Conservation (phyloP, 2,113 vertebrate species). For the Oreochromis tanganicae region DNA sequence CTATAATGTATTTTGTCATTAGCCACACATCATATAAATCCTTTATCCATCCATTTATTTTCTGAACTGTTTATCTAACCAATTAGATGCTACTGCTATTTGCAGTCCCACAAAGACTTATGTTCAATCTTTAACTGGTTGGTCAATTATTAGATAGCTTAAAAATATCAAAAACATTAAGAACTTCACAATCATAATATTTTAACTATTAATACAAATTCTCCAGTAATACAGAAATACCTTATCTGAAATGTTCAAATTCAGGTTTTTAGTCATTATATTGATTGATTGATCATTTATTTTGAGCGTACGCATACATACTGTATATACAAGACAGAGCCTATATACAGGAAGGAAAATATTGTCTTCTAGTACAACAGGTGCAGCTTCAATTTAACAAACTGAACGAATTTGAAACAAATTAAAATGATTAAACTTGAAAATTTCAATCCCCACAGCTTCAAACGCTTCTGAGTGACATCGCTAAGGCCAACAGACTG, state of each 20-base stretch:
- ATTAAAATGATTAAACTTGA: not conserved
- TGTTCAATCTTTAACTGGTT: not conserved
- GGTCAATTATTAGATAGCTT: not conserved
- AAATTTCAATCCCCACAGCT: not conserved
- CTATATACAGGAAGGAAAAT: too few species aligned
- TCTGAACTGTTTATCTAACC: not conserved
- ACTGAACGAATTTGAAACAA: not conserved
- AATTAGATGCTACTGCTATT: not conserved
- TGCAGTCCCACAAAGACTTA: not conserved
- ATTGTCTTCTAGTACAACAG: too few species aligned
- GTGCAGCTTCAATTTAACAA: not conserved
- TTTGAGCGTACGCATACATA: too few species aligned
- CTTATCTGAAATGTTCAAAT: not conserved
- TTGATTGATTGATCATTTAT: too few species aligned
- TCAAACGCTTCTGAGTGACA: not conserved
- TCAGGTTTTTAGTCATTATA: not conserved
- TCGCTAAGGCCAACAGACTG: not conserved
- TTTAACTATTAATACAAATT: not conserved
- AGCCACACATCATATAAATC: not conserved
- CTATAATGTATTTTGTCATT: not conserved
- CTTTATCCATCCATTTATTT: not conserved
- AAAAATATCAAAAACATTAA: not conserved
- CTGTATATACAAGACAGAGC: too few species aligned
- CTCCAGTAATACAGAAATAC: not conserved
- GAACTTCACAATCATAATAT: not conserved